phyloP scores from a whole-genome alignment of 2,113 vertebrate genomes.

The Dryoscopus gambensis region DNA sequence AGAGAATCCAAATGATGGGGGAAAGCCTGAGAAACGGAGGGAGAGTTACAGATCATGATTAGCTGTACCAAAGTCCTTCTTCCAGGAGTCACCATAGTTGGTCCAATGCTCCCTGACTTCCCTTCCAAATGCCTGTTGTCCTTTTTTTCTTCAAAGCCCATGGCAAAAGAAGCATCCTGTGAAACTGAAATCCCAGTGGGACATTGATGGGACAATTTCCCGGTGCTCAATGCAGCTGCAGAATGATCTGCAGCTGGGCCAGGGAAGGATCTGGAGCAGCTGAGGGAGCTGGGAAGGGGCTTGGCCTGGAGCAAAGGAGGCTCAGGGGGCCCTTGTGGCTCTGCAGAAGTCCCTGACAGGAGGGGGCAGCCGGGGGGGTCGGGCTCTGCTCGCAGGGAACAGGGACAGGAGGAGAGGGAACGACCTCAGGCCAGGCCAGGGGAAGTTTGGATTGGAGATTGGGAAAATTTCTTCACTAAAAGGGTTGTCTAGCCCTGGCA shows the following conservation, averaged over 20 bases:
- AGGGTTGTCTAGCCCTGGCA: not conserved
- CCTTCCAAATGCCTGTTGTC: not conserved
- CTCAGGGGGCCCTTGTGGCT: not conserved
- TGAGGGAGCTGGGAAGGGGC: not conserved
- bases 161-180: fast-evolving
- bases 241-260: not conserved
- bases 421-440: not conserved
- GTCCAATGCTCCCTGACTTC: not conserved
- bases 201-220: not conserved
- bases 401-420: not conserved
- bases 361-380: not conserved
- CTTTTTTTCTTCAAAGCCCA: not conserved
- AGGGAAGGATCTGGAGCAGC: not conserved
- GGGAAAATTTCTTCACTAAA: not conserved
- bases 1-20: not conserved
- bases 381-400: not conserved
- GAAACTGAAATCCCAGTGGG: not conserved
- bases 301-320: not conserved
- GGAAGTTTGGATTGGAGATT: fast-evolving
- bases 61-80: not conserved
- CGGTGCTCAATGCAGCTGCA: not conserved
- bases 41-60: not conserved
- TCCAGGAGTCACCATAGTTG: no score
- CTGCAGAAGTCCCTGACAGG: not conserved
- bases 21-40: not conserved